phyloP scores from a whole-genome alignment of 2,113 vertebrate genomes.

The Elephas maximus region DNA sequence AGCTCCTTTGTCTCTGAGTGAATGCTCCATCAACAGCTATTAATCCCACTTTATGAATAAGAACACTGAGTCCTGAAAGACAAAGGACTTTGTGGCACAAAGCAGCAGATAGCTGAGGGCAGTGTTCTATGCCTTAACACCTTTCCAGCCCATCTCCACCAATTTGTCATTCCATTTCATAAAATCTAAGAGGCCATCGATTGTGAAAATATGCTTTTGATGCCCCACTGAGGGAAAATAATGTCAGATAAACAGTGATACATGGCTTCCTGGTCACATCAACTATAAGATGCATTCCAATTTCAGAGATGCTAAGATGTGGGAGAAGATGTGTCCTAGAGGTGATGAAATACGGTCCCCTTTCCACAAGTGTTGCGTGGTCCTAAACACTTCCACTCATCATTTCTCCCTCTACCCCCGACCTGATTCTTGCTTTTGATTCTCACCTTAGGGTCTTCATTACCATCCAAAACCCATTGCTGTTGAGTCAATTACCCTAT shows the following conservation, averaged over 20 bases:
- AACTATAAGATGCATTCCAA: background rate
- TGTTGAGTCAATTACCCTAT: background rate
- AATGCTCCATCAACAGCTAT: no score
- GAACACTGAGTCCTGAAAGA: background rate
- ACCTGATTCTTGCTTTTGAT: background rate
- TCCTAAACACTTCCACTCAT: background rate
- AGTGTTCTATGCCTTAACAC: background rate
- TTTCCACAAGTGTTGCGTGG: background rate
- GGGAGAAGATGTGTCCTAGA: background rate
- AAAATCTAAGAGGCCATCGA: background rate
- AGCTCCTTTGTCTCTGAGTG: background rate
- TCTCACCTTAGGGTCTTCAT: background rate
- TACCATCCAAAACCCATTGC: no score
- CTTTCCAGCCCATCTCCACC: background rate
- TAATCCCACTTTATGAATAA: background rate
- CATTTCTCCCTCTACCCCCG: background rate
- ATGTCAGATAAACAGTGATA: background rate
- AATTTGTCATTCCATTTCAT: background rate
- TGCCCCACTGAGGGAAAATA: background rate
- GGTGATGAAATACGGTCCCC: background rate
- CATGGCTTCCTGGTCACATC: background rate
- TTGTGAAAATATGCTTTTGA: background rate
- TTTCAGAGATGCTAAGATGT: background rate
- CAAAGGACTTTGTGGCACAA: background rate
- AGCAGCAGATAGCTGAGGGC: background rate